These are phyloP conservation scores for Nebria salina DNA, from an alignment of 2,888 invertebrate species.

Conservation along the genomic window DNA sequence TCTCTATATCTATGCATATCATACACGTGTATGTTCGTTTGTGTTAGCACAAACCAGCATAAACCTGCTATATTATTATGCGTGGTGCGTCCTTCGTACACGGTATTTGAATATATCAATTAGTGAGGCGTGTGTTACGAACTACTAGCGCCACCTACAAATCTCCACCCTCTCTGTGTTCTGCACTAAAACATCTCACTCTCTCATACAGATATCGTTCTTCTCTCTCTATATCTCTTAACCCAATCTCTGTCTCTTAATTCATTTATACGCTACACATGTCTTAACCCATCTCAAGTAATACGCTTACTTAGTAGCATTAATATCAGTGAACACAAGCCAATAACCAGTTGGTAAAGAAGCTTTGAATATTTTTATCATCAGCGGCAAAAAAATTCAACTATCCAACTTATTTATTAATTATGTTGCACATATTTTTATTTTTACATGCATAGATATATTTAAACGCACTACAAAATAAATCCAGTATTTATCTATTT, in stretches of 20 bases:
- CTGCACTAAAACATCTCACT: slow-evolving; percentile 3
- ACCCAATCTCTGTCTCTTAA: neutral
- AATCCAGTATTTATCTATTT: too few species aligned
- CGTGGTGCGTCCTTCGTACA: slow-evolving; percentile 51
- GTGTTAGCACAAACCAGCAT: neutral
- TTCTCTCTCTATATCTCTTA: slow-evolving; percentile 5
- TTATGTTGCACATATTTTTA: too few species aligned
- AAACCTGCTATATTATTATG: slow-evolving; percentile 50
- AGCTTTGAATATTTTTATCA: neutral
- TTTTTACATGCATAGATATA: too few species aligned
- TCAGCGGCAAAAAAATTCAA: neutral
- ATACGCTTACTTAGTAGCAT: neutral
- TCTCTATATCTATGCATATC: slow-evolving; percentile 14
- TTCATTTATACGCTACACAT: slow-evolving; percentile 20
- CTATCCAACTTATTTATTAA: too few species aligned
- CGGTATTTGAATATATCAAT: slow-evolving; percentile 55
- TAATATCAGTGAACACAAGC: slow-evolving; percentile 16
- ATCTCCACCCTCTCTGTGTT: neutral
- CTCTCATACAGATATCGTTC: neutral
- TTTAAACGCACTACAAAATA: too few species aligned
- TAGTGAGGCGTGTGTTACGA: slow-evolving; percentile 47
- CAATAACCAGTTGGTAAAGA: neutral
- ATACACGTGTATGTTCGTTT: neutral
- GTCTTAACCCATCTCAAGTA: slow-evolving; percentile 15
- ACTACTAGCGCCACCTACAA: slow-evolving; percentile 5